Conservation (phyloP, 2,888 invertebrate genomes). For the Trachelus troglodyta region DNA sequence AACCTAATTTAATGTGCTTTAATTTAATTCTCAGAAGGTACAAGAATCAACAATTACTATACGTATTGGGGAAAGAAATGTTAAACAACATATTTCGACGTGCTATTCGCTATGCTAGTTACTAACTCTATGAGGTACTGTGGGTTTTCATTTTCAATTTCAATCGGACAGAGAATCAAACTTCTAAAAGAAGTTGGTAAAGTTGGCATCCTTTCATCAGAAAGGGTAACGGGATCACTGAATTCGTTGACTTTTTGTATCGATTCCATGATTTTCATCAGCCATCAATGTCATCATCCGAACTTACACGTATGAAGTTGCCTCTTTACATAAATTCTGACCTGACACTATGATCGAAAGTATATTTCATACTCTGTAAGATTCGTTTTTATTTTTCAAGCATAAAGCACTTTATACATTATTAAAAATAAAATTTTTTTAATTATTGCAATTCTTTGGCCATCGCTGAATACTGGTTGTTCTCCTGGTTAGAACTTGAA, state of each 20-base stretch:
- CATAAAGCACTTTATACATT: no score
- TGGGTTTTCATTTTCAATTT: slow-evolving; percentile 30
- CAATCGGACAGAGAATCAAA: slow-evolving; percentile 30
- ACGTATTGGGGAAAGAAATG: no score
- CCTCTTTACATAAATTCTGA: background rate
- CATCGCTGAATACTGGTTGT: background rate
- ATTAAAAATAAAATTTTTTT: no score
- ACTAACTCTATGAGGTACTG: slow-evolving; percentile 40
- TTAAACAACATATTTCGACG: slow-evolving; percentile 15
- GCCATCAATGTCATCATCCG: background rate
- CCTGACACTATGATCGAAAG: background rate
- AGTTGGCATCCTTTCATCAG: slow-evolving; percentile 20
- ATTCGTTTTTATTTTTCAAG: background rate
- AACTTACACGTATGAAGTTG: background rate
- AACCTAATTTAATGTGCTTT: slow-evolving; percentile 48
- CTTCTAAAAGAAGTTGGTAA: slow-evolving; percentile 39
- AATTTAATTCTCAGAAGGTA: background rate
- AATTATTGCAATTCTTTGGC: background rate
- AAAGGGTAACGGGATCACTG: background rate
- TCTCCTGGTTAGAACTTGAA: background rate
- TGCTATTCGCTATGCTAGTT: background rate
- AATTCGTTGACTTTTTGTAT: background rate
- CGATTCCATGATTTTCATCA: slow-evolving; percentile 7
- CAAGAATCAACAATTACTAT: background rate
- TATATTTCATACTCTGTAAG: background rate